Percentiles rank a stretch among this genome's conserved stretches.
Conservation (phyloP, 2,888 invertebrate species). For the Cosmopolites sordidus region DNA sequence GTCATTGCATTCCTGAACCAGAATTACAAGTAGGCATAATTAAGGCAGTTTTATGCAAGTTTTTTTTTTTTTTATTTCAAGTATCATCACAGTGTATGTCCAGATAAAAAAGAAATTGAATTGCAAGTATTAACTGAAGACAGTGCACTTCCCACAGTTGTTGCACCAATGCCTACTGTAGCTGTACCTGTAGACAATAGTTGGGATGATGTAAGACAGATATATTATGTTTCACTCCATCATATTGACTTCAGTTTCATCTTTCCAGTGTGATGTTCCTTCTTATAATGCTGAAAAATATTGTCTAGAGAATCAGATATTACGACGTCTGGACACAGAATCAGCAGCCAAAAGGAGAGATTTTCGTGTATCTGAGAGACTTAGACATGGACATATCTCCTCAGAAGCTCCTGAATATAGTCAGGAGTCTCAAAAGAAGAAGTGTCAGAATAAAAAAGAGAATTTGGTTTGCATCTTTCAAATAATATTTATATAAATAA, state of each 20-base stretch:
- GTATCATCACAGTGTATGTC: conserved; percentile 37
- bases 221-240: conserved; percentile 3
- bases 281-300: conserved; percentile 33
- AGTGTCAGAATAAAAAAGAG: no score
- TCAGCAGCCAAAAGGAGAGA: conserved; percentile 30
- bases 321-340: conserved; percentile 30
- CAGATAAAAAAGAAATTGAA: conserved; percentile 32
- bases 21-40: conserved; percentile 48
- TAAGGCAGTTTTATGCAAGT: not conserved
- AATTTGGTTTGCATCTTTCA: no score
- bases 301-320: conserved; percentile 26
- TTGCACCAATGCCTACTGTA: conserved; percentile 7
- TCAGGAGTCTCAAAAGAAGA: no score
- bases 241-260: no score
- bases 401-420: no score
- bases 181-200: conserved; percentile 30
- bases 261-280: conserved; percentile 22
- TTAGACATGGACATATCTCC: not conserved
- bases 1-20: conserved; percentile 53
- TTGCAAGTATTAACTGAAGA: conserved; percentile 28
- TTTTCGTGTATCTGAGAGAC: conserved; percentile 32
- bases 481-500: no score
- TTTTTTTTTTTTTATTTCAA: conserved; percentile 28
- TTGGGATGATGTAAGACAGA: conserved; percentile 42
- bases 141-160: conserved; percentile 6